phyloP scores from a whole-genome alignment of 2,797 vertebrate species.

The Dryobates pubescens region DNA sequence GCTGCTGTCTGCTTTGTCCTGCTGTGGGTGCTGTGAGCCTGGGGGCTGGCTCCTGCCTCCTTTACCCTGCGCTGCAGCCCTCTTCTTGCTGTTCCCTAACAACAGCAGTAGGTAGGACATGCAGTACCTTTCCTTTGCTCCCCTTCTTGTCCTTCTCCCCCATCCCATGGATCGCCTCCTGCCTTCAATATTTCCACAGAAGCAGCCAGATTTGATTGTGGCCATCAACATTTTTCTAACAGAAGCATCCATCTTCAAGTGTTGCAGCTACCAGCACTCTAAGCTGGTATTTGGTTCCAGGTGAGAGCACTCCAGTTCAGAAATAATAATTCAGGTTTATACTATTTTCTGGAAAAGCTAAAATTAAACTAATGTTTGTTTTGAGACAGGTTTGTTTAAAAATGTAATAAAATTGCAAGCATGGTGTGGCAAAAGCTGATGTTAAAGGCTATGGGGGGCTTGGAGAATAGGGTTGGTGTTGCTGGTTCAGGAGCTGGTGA shows the following conservation, averaged over 20 bases:
- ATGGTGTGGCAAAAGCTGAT: neutral
- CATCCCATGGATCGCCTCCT: neutral
- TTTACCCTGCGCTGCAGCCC: neutral
- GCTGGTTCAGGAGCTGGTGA: neutral
- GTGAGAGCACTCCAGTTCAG: neutral
- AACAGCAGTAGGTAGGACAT: neutral
- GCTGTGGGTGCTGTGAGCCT: neutral
- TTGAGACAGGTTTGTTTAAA: neutral
- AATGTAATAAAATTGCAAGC: neutral
- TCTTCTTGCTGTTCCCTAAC: neutral
- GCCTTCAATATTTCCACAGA: neutral
- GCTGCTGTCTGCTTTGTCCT: fast-evolving
- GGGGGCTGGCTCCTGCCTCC: fast-evolving
- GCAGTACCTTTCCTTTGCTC: neutral
- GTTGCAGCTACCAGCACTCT: neutral
- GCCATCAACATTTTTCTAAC: neutral
- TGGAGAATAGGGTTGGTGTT: neutral
- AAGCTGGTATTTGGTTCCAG: neutral
- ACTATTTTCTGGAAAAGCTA: neutral
- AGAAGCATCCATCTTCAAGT: neutral
- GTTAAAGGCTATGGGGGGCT: neutral
- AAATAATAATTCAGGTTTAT: neutral
- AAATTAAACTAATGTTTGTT: neutral
- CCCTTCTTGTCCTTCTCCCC: neutral
- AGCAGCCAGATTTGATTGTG: neutral